Percentiles rank a stretch among this genome's conserved stretches.
These are phyloP conservation scores for Cephus cinctus DNA, from an alignment of 1,140 invertebrate species.

Conservation along the genomic window DNA sequence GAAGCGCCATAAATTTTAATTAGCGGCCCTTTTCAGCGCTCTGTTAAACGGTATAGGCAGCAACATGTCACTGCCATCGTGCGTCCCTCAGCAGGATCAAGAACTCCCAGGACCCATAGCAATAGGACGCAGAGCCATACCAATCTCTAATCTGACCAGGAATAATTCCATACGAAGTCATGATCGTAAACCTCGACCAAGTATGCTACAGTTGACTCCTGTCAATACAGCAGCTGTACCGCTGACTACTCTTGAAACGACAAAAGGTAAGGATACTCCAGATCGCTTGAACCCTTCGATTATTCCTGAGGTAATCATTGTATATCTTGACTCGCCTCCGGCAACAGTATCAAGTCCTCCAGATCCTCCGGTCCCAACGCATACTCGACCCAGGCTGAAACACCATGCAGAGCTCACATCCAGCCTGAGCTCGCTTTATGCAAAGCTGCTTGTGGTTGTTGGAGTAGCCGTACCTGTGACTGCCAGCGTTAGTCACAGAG, in stretches of 20 bases:
- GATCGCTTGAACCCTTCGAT: too few species aligned
- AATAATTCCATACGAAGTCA: not conserved
- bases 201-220: constrained; percentile 41
- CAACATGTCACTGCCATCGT: constrained; percentile 46
- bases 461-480: constrained; percentile 72
- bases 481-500: constrained; percentile 67
- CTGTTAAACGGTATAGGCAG: constrained; percentile 46
- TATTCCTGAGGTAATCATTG: too few species aligned
- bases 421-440: constrained; percentile 74
- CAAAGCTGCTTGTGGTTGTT: constrained; percentile 75
- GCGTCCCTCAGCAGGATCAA: constrained; percentile 41
- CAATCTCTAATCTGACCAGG: constrained; percentile 9
- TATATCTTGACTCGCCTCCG: too few species aligned
- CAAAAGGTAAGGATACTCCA: constrained; percentile 42
- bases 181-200: constrained; percentile 9
- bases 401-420: constrained; percentile 44
- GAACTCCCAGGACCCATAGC: too few species aligned
- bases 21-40: constrained; percentile 26
- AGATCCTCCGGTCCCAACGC: too few species aligned
- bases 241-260: constrained; percentile 31
- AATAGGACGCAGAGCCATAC: constrained; percentile 15
- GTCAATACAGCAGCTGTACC: constrained; percentile 32
- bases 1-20: not conserved
- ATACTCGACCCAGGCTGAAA: constrained; percentile 28
- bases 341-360: too few species aligned